A percentile compares a stretch with the other conserved stretches of the same genome.
Evolutionary conservation across 2,888 invertebrate genomes (phyloP).

Genomic region (Pterostichus madidus): DNA sequence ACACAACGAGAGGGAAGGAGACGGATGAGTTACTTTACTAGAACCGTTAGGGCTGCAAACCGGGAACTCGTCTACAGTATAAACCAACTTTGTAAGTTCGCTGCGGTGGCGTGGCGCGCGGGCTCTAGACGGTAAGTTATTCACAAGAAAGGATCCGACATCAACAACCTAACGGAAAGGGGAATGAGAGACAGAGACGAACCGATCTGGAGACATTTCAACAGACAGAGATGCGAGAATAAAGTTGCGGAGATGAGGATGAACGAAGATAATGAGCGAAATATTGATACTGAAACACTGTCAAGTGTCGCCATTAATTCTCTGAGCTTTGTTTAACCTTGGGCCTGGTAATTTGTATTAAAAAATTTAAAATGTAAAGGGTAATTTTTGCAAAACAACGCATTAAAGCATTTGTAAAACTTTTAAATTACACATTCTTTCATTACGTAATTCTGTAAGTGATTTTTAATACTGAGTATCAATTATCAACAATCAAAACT

Average conservation of each 20-base stretch:
- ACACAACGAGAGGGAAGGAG: conserved; percentile 12
- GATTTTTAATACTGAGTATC: too few species aligned
- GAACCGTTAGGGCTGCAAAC: conserved; percentile 61
- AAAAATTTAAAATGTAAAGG: background rate
- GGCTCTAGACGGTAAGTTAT: conserved; percentile 64
- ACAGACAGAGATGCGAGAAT: conserved; percentile 29
- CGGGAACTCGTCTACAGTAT: conserved; percentile 56
- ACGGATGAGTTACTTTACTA: conserved; percentile 66
- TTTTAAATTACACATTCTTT: background rate
- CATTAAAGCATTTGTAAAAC: background rate
- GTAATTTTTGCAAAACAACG: background rate
- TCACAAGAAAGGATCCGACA: conserved; percentile 67
- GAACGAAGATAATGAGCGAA: conserved; percentile 67
- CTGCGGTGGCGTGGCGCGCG: conserved; percentile 53
- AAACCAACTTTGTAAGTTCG: conserved; percentile 65
- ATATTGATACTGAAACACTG: conserved; percentile 67
- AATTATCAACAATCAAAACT: too few species aligned
- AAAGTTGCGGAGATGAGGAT: conserved; percentile 60
- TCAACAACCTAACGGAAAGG: conserved; percentile 65
- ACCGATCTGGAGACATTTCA: conserved; percentile 1
- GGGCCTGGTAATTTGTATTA: conserved; percentile 27
- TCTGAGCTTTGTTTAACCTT: conserved; percentile 57
- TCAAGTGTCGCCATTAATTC: conserved; percentile 64
- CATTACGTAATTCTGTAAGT: too few species aligned
- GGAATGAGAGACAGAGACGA: conserved; percentile 44